Base-by-base conservation (phyloP, 2,113 vertebrate species). In the Cryptoleucopteryx plumbea region DNA sequence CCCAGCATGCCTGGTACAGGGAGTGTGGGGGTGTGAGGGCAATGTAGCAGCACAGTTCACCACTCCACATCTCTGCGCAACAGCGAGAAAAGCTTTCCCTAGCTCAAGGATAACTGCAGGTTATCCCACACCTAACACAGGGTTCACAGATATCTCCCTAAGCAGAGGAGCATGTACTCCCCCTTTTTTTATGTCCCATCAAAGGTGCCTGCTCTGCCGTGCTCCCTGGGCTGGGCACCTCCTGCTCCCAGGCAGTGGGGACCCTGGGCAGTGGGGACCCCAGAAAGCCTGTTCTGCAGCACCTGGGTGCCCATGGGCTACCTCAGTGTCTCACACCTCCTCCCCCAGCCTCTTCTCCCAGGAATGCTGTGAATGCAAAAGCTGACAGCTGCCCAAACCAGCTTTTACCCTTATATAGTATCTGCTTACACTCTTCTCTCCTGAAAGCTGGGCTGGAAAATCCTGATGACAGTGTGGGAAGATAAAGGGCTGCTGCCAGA, bases 81-180 rank as follows among this genome's bases (percentile, higher is more conserved):
- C 27, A 53, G 52, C 0, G 16, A 53, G 52, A 53, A 53, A 53
- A 53, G 52, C 27, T 53, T 31, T 53, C 52, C 27, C 16, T 53
- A 31, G 52, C 95, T 99, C 99, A 97, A 52, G 58, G 70, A 7
- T 52, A 22, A 9, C 58, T 31, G 22, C 40, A 34, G 56, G 40
- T 20, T n/a, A 7, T 31, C 59, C 42, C 43, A 20, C 50, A 42
- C 40, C 32, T 8, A 11, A 3, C n/a, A 17, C 19, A 10, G 16
- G 23, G 11, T 48, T 50, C 27, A 11, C 6, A 3, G 13, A 2
- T 2, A 3, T 21, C 27, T 71, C 50, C 79, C 26, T 3, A 9
- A 18, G 31, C 18, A 14, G 50, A 21, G 38, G 8, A 47, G n/a
- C n/a, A 34, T 0, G 0, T 19, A 1, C 7, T 47, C 31, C 19